Evolutionary conservation across 1,140 invertebrate genomes (phyloP), one percentile per base, ranked within the genome.

Genomic region (Drosophila parvula): DNA sequence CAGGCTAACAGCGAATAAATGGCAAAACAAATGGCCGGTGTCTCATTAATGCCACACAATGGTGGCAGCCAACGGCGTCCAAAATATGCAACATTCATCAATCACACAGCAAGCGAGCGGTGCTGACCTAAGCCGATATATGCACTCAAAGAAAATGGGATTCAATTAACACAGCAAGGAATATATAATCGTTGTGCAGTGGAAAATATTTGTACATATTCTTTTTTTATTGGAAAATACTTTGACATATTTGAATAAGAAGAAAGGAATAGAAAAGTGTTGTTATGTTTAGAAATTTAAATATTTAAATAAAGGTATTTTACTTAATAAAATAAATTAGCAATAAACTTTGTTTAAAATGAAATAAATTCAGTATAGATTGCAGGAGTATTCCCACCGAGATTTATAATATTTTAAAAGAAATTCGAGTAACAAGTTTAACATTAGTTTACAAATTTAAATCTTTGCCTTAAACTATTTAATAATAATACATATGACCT

Each of bases 31-130:
- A 86, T 86, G 84, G 83, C 76, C 83, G 81, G 68, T 86, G 83
- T 86, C 83, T 86, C 83, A 86, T 86, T 86, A 86, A 86, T 83
- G 83, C 83, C 83, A 86, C 82, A 86, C 82, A 86, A 86, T 86
- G 79, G 75, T 79, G 67, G 64, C 79, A 68, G 84, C 83, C 83
- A 82, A 78, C 68, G 61, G 79, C 65, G 84, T 80, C 84, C 80
- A 74, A 88, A 88, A 88, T 89, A 84, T 89, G 80, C 83, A 88
- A 88, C 83, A 88, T 88, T 89, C 83, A 88, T 88, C 83, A 88
- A 88, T 88, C 83, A 88, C 83, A 80, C 76, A 85, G 81, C 64
- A 70, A 78, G 58, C 75, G 22, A 77, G 38, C 73, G 43, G 48
- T 43, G 61, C 65, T 69, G 65, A 69, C 61, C 65, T 53, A 67